Conservation (phyloP, 2,888 invertebrate genomes). For the Eulithis testata region DNA sequence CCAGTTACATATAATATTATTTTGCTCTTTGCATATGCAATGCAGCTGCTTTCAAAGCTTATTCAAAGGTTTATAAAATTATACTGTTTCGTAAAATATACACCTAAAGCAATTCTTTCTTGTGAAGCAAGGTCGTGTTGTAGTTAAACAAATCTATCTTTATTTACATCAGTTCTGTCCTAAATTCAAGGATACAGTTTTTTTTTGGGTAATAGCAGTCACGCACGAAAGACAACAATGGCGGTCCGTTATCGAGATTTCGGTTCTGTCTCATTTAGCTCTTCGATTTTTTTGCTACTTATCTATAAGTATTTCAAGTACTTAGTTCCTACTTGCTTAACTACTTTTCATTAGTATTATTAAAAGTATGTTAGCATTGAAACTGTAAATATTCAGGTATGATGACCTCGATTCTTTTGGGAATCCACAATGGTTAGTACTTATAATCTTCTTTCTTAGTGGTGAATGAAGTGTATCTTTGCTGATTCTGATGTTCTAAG, state of each 20-base stretch:
- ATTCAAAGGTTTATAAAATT: neutral
- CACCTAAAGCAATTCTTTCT: neutral
- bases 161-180: slow-evolving; percentile 34
- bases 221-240: slow-evolving; percentile 69
- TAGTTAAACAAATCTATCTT: slow-evolving; percentile 27
- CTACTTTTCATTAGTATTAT: neutral
- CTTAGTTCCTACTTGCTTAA: neutral
- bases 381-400: neutral
- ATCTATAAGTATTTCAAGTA: slow-evolving; percentile 8
- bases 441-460: no score
- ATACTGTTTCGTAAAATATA: neutral
- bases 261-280: slow-evolving; percentile 49
- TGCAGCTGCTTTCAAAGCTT: neutral
- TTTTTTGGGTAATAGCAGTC: slow-evolving; percentile 55
- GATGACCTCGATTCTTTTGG: neutral
- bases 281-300: slow-evolving; percentile 32
- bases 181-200: slow-evolving; percentile 33
- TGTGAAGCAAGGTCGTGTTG: slow-evolving; percentile 20
- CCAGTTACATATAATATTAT: no score
- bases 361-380: neutral
- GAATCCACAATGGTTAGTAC: no score
- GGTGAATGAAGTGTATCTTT: no score
- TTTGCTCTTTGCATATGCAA: neutral
- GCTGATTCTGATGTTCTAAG: neutral
- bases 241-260: slow-evolving; percentile 53